Evolutionary conservation across 2,797 vertebrate species (phyloP).

Genomic region (Mionectes olivaceus): DNA sequence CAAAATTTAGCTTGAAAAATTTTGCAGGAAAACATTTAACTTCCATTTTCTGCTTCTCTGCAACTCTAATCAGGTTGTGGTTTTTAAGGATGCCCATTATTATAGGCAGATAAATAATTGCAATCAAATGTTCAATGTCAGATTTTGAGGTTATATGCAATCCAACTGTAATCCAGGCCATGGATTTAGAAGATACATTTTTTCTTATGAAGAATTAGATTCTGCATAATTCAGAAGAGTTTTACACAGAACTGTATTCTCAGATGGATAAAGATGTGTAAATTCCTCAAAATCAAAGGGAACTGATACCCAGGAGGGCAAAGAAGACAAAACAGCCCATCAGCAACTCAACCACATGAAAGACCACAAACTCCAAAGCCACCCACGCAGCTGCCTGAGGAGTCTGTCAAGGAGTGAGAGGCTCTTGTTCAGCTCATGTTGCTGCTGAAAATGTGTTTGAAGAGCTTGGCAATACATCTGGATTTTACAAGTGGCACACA

Average conservation of each 20-base stretch:
- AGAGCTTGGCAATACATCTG: conserved; percentile 56
- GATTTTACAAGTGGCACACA: conserved; percentile 62
- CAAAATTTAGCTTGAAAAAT: neutral
- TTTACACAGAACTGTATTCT: conserved; percentile 59
- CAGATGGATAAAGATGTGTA: conserved; percentile 64
- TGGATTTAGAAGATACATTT: neutral
- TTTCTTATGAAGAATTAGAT: conserved; percentile 22
- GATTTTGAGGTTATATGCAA: neutral
- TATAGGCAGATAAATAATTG: neutral
- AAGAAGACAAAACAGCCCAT: conserved; percentile 70
- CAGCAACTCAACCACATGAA: conserved; percentile 75
- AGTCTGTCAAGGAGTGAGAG: conserved; percentile 63
- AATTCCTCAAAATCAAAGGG: conserved; percentile 68
- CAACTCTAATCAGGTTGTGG: neutral
- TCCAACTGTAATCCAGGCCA: conserved; percentile 1
- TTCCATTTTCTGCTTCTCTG: neutral
- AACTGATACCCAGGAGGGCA: conserved; percentile 63
- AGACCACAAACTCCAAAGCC: conserved; percentile 65
- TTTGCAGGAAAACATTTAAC: neutral
- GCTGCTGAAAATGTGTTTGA: conserved; percentile 68
- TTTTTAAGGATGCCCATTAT: neutral
- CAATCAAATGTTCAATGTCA: neutral
- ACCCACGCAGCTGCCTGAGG: conserved; percentile 66
- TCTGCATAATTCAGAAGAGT: conserved; percentile 60
- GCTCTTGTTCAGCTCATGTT: conserved; percentile 46